Conservation (phyloP, 2,113 vertebrate genomes). For the Salminus brasiliensis region DNA sequence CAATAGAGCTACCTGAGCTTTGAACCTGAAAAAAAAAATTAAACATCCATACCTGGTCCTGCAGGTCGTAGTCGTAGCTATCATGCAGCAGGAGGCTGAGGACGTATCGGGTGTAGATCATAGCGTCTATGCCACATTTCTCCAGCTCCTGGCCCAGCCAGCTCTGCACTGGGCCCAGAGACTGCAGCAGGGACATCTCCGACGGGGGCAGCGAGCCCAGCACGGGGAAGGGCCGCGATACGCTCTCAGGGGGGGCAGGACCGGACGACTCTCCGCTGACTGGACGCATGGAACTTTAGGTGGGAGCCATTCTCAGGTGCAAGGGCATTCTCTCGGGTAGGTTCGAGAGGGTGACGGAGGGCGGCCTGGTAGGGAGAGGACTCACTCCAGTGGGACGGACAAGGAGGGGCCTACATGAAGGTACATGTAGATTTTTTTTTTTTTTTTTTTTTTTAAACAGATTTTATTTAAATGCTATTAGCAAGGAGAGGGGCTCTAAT, state of each 20-base stretch:
- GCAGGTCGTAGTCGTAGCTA: slow-evolving; percentile 97
- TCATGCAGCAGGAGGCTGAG: slow-evolving; percentile 99
- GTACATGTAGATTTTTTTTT: slow-evolving; percentile 75
- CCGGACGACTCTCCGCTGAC: slow-evolving; percentile 88
- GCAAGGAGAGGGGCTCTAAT: slow-evolving; percentile 79
- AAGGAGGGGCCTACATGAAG: slow-evolving; percentile 84
- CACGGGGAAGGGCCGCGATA: slow-evolving; percentile 81
- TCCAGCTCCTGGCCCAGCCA: slow-evolving; percentile 99
- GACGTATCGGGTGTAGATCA: slow-evolving; percentile 98
- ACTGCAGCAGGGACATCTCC: slow-evolving; percentile 98
- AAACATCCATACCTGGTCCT: slow-evolving; percentile 89
- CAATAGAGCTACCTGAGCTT: too few species aligned
- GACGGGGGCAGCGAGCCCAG: slow-evolving; percentile 83
- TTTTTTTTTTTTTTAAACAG: slow-evolving; percentile 13
- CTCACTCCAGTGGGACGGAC: slow-evolving; percentile 86
- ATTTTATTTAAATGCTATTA: slow-evolving; percentile 77
- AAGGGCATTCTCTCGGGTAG: slow-evolving; percentile 80
- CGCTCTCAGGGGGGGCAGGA: slow-evolving; percentile 91
- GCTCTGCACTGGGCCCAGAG: slow-evolving; percentile 97
- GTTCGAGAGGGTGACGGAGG: slow-evolving; percentile 64
- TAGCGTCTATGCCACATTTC: slow-evolving; percentile 99
- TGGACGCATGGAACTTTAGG: slow-evolving; percentile 94
- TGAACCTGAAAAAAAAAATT: not conserved
- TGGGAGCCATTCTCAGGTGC: slow-evolving; percentile 84
- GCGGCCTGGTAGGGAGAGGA: slow-evolving; percentile 66